Percentiles rank a stretch among this genome's conserved stretches.
phyloP scores from a whole-genome alignment of 1,140 invertebrate genomes.

The Tetramorium alpestre region DNA sequence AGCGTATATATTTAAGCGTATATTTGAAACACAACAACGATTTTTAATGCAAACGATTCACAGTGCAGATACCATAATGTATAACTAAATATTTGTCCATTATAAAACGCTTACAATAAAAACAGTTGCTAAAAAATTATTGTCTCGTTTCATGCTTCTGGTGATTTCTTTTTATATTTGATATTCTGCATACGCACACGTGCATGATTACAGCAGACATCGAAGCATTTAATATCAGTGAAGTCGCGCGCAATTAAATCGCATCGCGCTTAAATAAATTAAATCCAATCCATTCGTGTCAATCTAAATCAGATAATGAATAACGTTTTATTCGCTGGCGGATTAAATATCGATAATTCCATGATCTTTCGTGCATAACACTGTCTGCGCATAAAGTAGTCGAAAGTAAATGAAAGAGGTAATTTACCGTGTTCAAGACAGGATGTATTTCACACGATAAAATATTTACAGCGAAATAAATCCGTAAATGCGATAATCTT shows the following conservation, averaged over 20 bases:
- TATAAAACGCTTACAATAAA: constrained; percentile 19
- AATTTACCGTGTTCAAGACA: background rate
- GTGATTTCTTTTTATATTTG: background rate
- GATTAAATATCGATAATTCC: constrained; percentile 48
- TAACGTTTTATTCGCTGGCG: constrained; percentile 37
- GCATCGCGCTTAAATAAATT: constrained; percentile 42
- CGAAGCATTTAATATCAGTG: background rate
- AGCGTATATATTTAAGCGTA: background rate
- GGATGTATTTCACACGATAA: background rate
- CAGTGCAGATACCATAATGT: background rate
- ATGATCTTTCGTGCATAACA: background rate
- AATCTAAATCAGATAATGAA: constrained; percentile 48
- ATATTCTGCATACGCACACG: background rate
- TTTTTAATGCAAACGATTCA: constrained; percentile 27
- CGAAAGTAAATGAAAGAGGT: constrained; percentile 7
- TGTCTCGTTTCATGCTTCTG: constrained; percentile 13
- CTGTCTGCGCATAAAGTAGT: background rate
- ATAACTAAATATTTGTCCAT: constrained; percentile 2
- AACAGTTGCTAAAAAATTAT: constrained; percentile 20
- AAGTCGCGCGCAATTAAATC: constrained; percentile 27
- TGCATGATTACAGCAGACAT: background rate
- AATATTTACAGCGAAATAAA: constrained; percentile 6
- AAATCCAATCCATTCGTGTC: constrained; percentile 62
- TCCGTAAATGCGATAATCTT: background rate
- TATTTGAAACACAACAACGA: constrained; percentile 1